Evolutionary conservation across 2,888 invertebrate species (phyloP).

Genomic region (Melanargia galathea): DNA sequence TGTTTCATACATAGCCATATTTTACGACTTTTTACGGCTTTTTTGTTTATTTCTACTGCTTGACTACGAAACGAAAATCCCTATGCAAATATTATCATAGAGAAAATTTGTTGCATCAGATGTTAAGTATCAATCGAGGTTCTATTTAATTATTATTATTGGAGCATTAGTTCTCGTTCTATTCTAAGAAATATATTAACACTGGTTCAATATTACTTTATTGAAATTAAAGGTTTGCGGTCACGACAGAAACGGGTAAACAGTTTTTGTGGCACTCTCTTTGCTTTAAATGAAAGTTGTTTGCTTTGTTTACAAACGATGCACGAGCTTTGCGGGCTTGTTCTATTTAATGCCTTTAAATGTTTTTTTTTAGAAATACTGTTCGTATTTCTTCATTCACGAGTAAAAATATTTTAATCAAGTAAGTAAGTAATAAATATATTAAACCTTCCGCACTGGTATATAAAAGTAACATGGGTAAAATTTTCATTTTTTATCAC

Average conservation of each 20-base stretch:
- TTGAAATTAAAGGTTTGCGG: conserved; percentile 36
- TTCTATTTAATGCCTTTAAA: conserved; percentile 8
- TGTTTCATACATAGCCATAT: too few relatives aligned
- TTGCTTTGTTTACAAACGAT: conserved; percentile 18
- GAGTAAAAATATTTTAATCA: conserved; percentile 12
- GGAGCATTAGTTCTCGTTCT: not conserved
- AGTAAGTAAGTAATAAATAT: not conserved
- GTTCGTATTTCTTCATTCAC: not conserved
- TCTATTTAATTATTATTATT: not conserved
- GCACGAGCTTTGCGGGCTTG: conserved; percentile 4
- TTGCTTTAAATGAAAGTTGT: conserved; percentile 11
- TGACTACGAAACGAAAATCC: too few relatives aligned
- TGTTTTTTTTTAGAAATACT: not conserved
- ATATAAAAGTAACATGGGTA: too few relatives aligned
- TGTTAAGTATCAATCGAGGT: too few relatives aligned
- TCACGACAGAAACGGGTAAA: conserved; percentile 25
- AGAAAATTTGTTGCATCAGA: too few relatives aligned
- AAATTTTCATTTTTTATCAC: too few relatives aligned
- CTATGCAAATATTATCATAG: too few relatives aligned
- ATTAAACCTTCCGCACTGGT: too few relatives aligned
- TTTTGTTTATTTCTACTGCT: too few relatives aligned
- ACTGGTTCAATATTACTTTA: conserved; percentile 39
- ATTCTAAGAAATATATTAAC: conserved; percentile 14
- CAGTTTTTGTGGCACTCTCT: conserved; percentile 16
- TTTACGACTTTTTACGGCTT: too few relatives aligned